Base-by-base conservation (phyloP, 2,797 vertebrate species). In the Onychomys leucogaster region DNA sequence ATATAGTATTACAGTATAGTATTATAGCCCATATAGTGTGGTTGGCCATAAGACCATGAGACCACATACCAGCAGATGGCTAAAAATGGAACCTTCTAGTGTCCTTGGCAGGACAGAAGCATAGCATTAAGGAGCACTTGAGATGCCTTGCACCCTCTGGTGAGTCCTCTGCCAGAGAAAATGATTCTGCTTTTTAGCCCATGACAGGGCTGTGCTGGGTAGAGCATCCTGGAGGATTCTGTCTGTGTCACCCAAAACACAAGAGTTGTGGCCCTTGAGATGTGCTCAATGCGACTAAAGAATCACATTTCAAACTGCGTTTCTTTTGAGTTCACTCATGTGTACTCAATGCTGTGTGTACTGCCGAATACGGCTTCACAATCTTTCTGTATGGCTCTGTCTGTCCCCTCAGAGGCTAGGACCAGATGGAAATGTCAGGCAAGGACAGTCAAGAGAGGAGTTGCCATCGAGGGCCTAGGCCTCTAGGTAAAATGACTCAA, bases 51-150 rank as follows among this genome's bases (percentile, higher is more conserved):
- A 75, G 75, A 49, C 34, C 65, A 67, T 13, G 52, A 81, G 73
- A 88, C 77, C 29, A 17, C 81, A 89, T 41, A 32, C 73, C 34
- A 89, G 65, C 59, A 82, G 19, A 55, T 73, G 43, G 84, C 67
- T 89, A n/a, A 77, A 46, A 32, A 19, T 10, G 46, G 32, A 88
- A 67, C 11, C 12, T 55, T 37, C 41, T 46, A 41, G 37, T 67
- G 67, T 89, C 69, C 67, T 71, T 12, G 67, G 49, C 59, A 61
- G 55, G 77, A 17, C 4, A 43, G 37, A 59, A 81, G 19, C 63
- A 37, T 65, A 7, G 59, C 7, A 9, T 34, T 32, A 65, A 88
- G 82, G 83, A 73, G 7, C 49, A 19, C 32, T 21, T 49, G 41
- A 49, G 71, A 63, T 21, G 65, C 23, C 27, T 41, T 12, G 7